Base-by-base conservation (phyloP, 2,888 invertebrate genomes). In the Odontocerum albicorne region DNA sequence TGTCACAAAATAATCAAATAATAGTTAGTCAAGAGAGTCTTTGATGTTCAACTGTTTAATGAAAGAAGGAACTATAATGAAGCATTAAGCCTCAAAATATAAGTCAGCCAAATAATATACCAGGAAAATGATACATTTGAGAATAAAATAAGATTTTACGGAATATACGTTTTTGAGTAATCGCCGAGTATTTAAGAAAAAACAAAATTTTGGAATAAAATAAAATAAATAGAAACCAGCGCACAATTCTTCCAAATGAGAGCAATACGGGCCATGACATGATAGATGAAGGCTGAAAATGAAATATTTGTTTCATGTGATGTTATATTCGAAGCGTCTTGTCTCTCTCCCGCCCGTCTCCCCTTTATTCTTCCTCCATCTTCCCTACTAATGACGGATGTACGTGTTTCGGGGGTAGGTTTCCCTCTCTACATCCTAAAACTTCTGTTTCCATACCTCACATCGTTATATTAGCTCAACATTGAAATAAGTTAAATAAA, bases 241-340 rank as follows among this genome's bases (percentile, higher is more conserved):
- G 57, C 52, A 53, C 21, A 31, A 16, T 27, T 40, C 42, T 16
- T 4, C 13, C 15, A 21, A 47, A 46, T 32, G 22, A 17, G 22
- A 38, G 42, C 57, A 60, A 60, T 59, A 59, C 52, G 52, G 45
- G 33, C 52, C 36, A 39, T 53, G 55, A 49, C 53, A 56, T 56
- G 59, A 60, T 60, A 53, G 59, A 60, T 60, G 56, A 46, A 50
- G 56, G 57, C 53, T 50, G 59, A 42, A 43, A 52, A 59, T 59
- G 55, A 56, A 59, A 50, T 54, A 60, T 60, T 56, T 56, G 59
- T 54, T 50, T 53, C 54, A 46, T 49, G 54, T 44, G 52, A 57
- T 53, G 50, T 55, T 54, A 57, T 50, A 57, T 60, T 38, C 32
- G 46, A 49, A 20, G 49, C 52, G 40, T 57, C 49, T 57, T 44